These are phyloP conservation scores for Tachyglossus aculeatus DNA, from an alignment of 2,797 vertebrate species.

Conservation along the genomic window DNA sequence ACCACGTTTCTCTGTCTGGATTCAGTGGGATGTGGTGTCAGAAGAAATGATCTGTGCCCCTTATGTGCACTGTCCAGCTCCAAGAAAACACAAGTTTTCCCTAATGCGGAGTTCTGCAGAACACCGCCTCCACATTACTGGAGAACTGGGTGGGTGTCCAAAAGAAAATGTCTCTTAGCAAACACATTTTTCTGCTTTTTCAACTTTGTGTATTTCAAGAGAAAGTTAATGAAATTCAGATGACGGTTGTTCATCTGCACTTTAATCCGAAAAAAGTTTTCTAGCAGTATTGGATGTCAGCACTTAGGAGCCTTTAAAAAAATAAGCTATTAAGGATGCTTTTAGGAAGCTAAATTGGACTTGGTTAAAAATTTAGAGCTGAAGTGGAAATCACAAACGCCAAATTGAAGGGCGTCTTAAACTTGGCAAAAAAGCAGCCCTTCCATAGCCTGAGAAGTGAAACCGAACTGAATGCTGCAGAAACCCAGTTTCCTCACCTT, in stretches of 20 bases:
- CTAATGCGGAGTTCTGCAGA: too few species aligned
- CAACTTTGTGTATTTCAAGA: neutral
- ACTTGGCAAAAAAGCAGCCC: conserved; percentile 4
- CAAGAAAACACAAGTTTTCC: too few species aligned
- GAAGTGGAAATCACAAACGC: neutral
- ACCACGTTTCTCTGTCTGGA: too few species aligned
- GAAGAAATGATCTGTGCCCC: too few species aligned
- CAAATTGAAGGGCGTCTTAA: neutral
- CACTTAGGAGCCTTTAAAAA: neutral
- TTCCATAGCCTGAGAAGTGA: conserved; percentile 18
- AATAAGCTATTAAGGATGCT: neutral
- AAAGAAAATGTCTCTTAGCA: too few species aligned
- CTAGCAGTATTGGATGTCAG: neutral
- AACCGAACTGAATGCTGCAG: neutral
- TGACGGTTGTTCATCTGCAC: neutral
- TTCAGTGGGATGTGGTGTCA: too few species aligned
- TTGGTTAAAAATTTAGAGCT: too few species aligned
- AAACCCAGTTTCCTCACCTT: neutral
- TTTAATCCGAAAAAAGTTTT: neutral
- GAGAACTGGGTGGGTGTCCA: too few species aligned
- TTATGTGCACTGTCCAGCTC: too few species aligned
- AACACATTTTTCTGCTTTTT: neutral
- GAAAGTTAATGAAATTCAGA: neutral
- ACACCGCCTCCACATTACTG: neutral
- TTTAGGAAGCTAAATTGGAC: too few species aligned